Conservation (phyloP, 2,113 vertebrate genomes). For the Peromyscus polionotus region DNA sequence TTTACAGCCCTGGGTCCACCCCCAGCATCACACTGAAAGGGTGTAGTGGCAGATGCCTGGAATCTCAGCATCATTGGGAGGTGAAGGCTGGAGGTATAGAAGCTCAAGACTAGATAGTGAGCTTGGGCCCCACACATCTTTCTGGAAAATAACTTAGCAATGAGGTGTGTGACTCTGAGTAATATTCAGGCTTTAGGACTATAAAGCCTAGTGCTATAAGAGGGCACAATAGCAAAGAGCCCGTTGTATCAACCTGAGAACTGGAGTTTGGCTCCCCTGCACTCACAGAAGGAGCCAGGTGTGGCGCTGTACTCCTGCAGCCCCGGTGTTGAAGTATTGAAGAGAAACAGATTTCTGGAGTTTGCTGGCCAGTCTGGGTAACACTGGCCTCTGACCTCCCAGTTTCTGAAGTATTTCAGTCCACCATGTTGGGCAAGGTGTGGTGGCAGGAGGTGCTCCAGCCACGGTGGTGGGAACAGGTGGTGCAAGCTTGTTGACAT, state of each 20-base stretch:
- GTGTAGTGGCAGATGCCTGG: not conserved
- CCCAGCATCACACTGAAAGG: not conserved
- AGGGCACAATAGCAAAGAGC: not conserved
- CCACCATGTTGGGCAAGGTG: not conserved
- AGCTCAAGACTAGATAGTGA: not conserved
- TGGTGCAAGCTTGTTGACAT: not conserved
- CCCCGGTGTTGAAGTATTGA: too few species aligned
- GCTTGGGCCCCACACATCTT: too few species aligned
- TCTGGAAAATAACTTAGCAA: not conserved
- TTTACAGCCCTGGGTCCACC: not conserved
- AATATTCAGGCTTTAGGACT: not conserved
- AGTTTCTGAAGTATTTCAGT: not conserved
- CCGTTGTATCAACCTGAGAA: not conserved
- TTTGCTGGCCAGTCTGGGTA: not conserved
- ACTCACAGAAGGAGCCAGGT: not conserved
- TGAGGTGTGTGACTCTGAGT: not conserved
- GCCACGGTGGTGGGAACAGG: not conserved
- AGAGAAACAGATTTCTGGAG: not conserved
- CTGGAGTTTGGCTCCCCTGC: not conserved
- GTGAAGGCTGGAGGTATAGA: not conserved
- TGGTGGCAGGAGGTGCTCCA: not conserved
- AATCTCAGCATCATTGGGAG: not conserved
- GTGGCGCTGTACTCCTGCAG: not conserved
- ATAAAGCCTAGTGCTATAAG: not conserved
- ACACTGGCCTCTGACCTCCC: not conserved